A percentile compares a stretch with the other conserved stretches of the same genome.
These are phyloP conservation scores for Oxyteleia sp. DNA, from an alignment of 2,888 invertebrate species.

Conservation along the genomic window DNA sequence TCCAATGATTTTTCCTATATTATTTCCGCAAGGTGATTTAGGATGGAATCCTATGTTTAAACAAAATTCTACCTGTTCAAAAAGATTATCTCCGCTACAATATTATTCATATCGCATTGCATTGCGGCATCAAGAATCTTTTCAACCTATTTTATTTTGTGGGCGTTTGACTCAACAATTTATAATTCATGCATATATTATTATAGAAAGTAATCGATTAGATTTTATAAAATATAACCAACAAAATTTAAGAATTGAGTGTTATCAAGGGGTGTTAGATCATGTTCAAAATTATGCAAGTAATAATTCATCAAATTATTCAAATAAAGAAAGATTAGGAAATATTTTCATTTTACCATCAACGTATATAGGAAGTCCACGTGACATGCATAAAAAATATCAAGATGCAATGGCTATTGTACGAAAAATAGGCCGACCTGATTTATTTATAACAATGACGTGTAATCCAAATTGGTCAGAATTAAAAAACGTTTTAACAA, in stretches of 20 bases:
- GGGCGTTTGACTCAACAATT: slow-evolving; percentile 26
- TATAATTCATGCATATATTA: slow-evolving; percentile 20
- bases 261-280: slow-evolving; percentile 20
- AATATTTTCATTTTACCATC: slow-evolving; percentile 19
- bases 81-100: slow-evolving; percentile 12
- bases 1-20: slow-evolving; percentile 18
- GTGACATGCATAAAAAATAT: too few species aligned
- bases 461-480: too few species aligned
- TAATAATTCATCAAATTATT: slow-evolving; percentile 15
- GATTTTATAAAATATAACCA: slow-evolving; percentile 20
- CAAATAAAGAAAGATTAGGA: too few species aligned
- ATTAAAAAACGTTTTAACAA: too few species aligned
- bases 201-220: slow-evolving; percentile 14
- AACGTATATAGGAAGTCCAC: too few species aligned
- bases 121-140: too few species aligned
- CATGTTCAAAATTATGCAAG: slow-evolving; percentile 4
- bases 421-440: too few species aligned
- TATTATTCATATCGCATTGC: slow-evolving; percentile 10
- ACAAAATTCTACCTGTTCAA: neutral
- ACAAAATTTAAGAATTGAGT: slow-evolving; percentile 20
- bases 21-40: too few species aligned
- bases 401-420: too few species aligned
- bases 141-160: too few species aligned
- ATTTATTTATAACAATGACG: too few species aligned
- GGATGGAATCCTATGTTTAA: too few species aligned